Evolutionary conservation across 2,888 invertebrate species (phyloP), one percentile per base, ranked within the genome.

Genomic region (Brenthis daphne): DNA sequence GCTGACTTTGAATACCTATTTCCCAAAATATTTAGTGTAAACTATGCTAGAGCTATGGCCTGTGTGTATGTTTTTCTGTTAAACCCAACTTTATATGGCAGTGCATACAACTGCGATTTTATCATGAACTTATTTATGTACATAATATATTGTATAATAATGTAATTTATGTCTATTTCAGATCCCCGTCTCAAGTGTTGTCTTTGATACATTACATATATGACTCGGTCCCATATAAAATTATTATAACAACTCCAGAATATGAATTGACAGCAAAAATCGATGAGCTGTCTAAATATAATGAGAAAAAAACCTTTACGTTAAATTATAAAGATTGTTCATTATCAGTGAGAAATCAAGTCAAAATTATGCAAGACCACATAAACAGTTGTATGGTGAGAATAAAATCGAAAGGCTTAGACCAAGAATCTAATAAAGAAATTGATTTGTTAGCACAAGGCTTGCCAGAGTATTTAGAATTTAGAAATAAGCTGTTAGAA

Each of bases 201-300:
- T 80, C 85, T 0, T 75, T 94, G 5, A 82, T 93, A 24, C 89
- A 92, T 73, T 85, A 82, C 72, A 82, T 94, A 13, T 82, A 90
- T 51, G 85, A 89, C 58, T 79, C 78, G 0, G 78, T 94, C 3
- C 88, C 90, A 1, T 75, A 84, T 11, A 81, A 84, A 71, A 76
- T 90, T 2, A 71, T 92, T 50, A 79, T 80, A 3, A 89, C 89
- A 3, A 80, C 85, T 8, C 74, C 77, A 2, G 76, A 81, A 58
- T 77, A 83, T 37, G 82, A 68, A 74, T 78, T 90, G 0, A 80
- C 77, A 0, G 72, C 84, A 0, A 83, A 81, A 74, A 72, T 69
- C 16, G 74, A 78, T 6, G 73, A 79, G 37, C 68, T 82, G 3
- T 67, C 74, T 0, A 68, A 73, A 20, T 80, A 80, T 56, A 82